Evolutionary conservation across 2,888 invertebrate genomes (phyloP).

Genomic region (Tinea semifulvella): DNA sequence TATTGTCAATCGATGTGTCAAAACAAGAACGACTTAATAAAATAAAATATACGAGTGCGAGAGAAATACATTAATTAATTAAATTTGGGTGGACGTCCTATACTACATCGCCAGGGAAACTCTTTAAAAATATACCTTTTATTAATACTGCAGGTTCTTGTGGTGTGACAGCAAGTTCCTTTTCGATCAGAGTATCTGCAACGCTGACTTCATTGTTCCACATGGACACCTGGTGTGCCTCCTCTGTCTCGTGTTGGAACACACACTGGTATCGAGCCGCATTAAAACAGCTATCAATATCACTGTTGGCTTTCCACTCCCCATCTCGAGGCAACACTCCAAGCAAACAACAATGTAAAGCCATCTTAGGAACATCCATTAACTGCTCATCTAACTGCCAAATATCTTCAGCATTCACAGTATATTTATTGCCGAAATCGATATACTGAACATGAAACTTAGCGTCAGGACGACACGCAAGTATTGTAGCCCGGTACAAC

Average conservation of each 20-base stretch:
- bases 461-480: constrained; percentile 64
- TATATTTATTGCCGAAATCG: constrained; percentile 78
- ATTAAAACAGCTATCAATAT: constrained; percentile 69
- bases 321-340: constrained; percentile 67
- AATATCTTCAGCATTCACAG: constrained; percentile 70
- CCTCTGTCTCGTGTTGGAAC: constrained; percentile 58
- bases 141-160: constrained; percentile 45
- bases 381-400: constrained; percentile 75
- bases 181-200: constrained; percentile 53
- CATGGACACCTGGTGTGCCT: constrained; percentile 50
- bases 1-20: too few relatives aligned
- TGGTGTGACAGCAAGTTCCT: constrained; percentile 51
- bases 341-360: constrained; percentile 72
- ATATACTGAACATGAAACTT: constrained; percentile 76
- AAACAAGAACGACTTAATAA: too few relatives aligned
- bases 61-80: too few relatives aligned
- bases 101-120: too few relatives aligned
- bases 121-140: constrained; percentile 35
- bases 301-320: constrained; percentile 64
- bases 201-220: constrained; percentile 51
- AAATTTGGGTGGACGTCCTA: too few relatives aligned
- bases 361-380: constrained; percentile 73
- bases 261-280: constrained; percentile 63
- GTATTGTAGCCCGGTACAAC: constrained; percentile 74
- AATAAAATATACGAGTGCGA: too few relatives aligned